phyloP scores from a whole-genome alignment of 2,797 vertebrate species.

The Rhynchotus rufescens region DNA sequence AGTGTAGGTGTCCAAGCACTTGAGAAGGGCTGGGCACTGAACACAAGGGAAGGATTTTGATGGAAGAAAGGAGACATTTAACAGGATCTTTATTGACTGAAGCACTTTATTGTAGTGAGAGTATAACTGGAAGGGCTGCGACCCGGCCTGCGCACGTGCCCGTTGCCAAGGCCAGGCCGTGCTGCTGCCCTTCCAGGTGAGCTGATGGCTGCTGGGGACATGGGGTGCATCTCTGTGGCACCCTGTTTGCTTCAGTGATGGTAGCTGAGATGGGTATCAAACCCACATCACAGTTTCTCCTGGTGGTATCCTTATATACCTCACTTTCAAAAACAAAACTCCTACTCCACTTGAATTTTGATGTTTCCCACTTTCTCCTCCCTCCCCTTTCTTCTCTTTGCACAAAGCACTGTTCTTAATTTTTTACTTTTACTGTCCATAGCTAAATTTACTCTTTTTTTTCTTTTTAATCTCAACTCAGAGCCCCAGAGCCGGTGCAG shows the following conservation, averaged over 20 bases:
- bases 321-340: not conserved
- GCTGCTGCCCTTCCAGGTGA: not conserved
- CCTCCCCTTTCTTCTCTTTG: not conserved
- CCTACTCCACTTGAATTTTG: not conserved
- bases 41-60: not conserved
- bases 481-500: conserved; percentile 58
- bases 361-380: not conserved
- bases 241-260: rapidly evolving
- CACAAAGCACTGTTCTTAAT: not conserved
- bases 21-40: not conserved
- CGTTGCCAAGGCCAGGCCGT: too few species aligned
- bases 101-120: rapidly evolving
- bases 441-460: not conserved
- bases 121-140: rapidly evolving
- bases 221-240: not conserved
- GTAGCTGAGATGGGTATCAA: not conserved
- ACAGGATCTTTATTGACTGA: not conserved
- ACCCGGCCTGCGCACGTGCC: not conserved
- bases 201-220: rapidly evolving
- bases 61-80: not conserved
- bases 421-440: not conserved
- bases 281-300: rapidly evolving
- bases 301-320: not conserved
- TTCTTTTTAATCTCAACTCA: conserved; percentile 67
- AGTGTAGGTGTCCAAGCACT: not conserved